phyloP scores from a whole-genome alignment of 92 coral and sea anemone genomes.

The Bergia sp. region DNA sequence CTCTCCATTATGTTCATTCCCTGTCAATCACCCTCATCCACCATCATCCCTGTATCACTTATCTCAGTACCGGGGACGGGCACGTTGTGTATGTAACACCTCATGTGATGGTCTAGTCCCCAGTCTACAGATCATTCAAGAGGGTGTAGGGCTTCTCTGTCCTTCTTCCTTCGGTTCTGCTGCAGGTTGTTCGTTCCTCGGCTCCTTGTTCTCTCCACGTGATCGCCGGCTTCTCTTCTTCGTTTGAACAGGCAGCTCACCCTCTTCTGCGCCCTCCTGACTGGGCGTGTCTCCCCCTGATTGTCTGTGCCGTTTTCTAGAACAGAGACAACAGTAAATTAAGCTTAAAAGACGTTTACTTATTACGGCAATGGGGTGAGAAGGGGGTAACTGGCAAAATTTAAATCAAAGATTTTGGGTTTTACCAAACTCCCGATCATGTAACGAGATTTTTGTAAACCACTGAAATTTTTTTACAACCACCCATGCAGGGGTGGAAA shows the following conservation, averaged over 20 bases:
- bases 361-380: no score
- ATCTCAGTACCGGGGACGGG: background rate
- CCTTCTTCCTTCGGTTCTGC: constrained; percentile 84
- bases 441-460: no score
- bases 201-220: constrained; percentile 78
- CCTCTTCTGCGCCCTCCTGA: constrained; percentile 88
- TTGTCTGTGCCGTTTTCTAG: constrained; percentile 91
- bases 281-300: constrained; percentile 73
- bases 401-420: no score
- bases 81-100: background rate
- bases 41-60: background rate
- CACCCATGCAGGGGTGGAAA: no score
- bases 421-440: no score
- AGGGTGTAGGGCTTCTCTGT: constrained; percentile 78
- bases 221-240: constrained; percentile 92
- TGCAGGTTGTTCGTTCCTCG: constrained; percentile 64
- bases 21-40: background rate
- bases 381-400: no score
- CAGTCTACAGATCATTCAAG: background rate
- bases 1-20: background rate
- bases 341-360: no score
- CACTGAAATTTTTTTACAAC: no score
- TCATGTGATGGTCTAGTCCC: background rate
- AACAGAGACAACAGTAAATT: background rate
- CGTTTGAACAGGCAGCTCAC: constrained; percentile 73